Conservation (phyloP, 2,113 vertebrate species). For the Cephalopterus ornatus region DNA sequence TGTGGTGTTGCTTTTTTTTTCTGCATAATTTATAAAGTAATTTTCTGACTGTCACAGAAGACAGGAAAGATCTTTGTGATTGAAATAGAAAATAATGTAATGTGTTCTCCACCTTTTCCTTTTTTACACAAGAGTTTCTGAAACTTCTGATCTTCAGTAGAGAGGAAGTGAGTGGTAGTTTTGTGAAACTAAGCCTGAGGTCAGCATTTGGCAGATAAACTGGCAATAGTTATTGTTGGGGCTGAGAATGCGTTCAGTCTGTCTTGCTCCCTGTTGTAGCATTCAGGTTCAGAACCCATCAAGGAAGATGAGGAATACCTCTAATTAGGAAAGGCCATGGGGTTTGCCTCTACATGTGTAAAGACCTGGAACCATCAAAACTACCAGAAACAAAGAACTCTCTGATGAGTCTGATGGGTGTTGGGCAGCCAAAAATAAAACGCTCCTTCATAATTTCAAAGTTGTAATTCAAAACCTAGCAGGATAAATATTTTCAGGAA, state of each 20-base stretch:
- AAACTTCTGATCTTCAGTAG: background rate
- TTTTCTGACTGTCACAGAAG: background rate
- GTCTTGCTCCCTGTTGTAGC: background rate
- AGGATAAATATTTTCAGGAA: conserved; percentile 5
- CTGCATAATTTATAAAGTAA: background rate
- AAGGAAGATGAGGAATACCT: background rate
- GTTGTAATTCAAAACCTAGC: background rate
- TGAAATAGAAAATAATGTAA: conserved; percentile 18
- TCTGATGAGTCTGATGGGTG: background rate
- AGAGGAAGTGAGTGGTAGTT: background rate
- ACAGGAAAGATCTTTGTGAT: conserved; percentile 17
- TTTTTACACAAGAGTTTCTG: conserved; percentile 6
- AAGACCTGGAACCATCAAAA: background rate
- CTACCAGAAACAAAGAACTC: background rate
- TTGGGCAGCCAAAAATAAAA: background rate
- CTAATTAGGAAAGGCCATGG: background rate
- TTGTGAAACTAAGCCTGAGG: background rate
- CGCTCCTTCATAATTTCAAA: background rate
- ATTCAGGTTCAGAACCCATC: background rate
- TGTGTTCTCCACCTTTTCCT: background rate
- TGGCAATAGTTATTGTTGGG: background rate
- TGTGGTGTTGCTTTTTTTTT: background rate
- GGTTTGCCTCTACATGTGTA: background rate
- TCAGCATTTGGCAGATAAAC: background rate
- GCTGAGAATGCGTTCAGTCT: background rate